Evolutionary conservation across 2,888 invertebrate species (phyloP), one percentile per base, ranked within the genome.

Genomic region (Hydraecia micacea): DNA sequence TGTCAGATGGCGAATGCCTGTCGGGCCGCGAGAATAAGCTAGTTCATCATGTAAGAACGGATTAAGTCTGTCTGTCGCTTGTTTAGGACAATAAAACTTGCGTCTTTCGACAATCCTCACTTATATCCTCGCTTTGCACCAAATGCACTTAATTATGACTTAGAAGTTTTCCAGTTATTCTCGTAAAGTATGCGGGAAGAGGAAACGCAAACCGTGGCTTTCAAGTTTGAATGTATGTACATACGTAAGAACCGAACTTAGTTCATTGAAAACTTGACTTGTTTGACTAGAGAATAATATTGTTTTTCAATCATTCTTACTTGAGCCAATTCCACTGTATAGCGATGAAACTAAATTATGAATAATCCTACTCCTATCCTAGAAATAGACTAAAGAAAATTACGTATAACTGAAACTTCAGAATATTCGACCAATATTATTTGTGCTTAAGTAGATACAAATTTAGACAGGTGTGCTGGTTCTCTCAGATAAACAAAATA

Each of bases 231-330:
- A 71, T 71, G 66, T 73, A 70, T 66, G 52, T 68, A 46, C 62
- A 66, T 77, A 72, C 62, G 58, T 78, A 65, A 75, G 78, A 75
- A 80, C 66, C 9, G 39, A 83, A 80, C 69, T 83, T 79, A n/a
- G 74, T 83, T 86, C 32, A 83, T 76, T 83, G 84, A 86, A 87
- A 86, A 78, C 77, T 72, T 39, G 32, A 36, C 75, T 63, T 72
- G 67, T 77, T 86, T 42, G 72, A 63, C 28, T 75, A 39, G 63
- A 36, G 15, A 39, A 36, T 49, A 21, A 62, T 5, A 25, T 66
- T 70, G 9, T 36, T 28, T 68, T 69, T 73, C 5, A 28, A 75
- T 49, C 5, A 28, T 8, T 46, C 18, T 36, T 28, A n/a, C 8
- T 67, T 21, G 11, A 25, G 13, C 25, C 3, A 15, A 21, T n/a